Conservation (phyloP, 2,888 invertebrate genomes). For the Tethea ocularis region DNA sequence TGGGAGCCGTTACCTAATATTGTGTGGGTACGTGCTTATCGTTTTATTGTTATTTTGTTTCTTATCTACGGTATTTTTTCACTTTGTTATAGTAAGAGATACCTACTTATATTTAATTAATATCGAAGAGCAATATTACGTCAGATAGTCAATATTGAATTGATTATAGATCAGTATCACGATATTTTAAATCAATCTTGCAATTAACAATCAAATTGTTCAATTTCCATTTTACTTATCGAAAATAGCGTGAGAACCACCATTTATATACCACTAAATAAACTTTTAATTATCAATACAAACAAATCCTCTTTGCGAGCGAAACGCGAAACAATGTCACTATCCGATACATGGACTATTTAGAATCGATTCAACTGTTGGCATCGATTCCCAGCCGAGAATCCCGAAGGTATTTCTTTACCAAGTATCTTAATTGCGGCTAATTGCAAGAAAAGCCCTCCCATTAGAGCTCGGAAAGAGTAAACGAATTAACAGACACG, state of each 20-base stretch:
- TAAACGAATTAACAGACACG: conserved; percentile 80
- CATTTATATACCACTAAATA: conserved; percentile 35
- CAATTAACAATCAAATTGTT: not conserved
- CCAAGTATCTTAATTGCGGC: conserved; percentile 76
- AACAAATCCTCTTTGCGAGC: conserved; percentile 37
- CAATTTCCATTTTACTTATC: conserved; percentile 26
- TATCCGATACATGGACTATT: conserved; percentile 43
- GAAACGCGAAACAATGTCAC: conserved; percentile 29
- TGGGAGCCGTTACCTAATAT: conserved; percentile 24
- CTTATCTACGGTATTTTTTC: not conserved
- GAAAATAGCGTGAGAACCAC: conserved; percentile 34
- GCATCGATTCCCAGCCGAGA: conserved; percentile 41
- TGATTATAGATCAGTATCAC: not conserved
- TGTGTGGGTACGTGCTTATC: not conserved
- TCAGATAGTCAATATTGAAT: too few relatives aligned
- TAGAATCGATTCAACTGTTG: conserved; percentile 39
- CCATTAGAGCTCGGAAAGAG: conserved; percentile 74
- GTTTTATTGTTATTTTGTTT: not conserved
- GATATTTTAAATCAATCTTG: not conserved
- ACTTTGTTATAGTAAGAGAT: not conserved
- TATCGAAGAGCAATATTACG: too few relatives aligned
- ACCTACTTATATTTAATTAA: too few relatives aligned
- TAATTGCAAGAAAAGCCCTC: conserved; percentile 78
- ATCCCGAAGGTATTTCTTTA: conserved; percentile 56
- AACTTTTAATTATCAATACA: conserved; percentile 46